Conservation (phyloP, 2,113 vertebrate species). For the Astatotilapia flaviijosephi region DNA sequence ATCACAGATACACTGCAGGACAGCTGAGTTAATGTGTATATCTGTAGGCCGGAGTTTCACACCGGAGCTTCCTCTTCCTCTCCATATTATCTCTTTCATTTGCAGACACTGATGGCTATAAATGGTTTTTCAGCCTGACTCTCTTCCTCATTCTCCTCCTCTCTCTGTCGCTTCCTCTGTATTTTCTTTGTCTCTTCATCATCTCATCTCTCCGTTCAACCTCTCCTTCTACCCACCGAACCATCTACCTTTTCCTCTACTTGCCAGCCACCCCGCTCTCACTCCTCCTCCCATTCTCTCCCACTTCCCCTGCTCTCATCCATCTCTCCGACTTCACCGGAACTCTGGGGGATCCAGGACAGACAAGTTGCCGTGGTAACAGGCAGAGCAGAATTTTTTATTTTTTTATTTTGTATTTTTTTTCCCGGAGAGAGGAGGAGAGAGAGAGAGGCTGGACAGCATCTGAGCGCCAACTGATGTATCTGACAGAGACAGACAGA, state of each 20-base stretch:
- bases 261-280: background rate
- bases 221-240: slow-evolving; percentile 12
- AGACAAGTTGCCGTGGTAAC: slow-evolving; percentile 77
- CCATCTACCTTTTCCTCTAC: slow-evolving; percentile 26
- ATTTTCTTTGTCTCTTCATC: slow-evolving; percentile 36
- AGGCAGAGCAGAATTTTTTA: slow-evolving; percentile 60
- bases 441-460: slow-evolving; percentile 13
- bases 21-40: background rate
- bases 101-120: slow-evolving; percentile 46
- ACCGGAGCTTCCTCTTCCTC: background rate
- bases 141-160: background rate
- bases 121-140: slow-evolving; percentile 35
- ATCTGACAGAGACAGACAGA: slow-evolving; percentile 49
- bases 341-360: slow-evolving; percentile 74
- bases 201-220: slow-evolving; percentile 6
- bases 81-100: slow-evolving; percentile 13
- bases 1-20: background rate
- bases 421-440: background rate
- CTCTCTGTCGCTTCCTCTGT: background rate
- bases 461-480: slow-evolving; percentile 25
- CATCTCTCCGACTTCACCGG: slow-evolving; percentile 63
- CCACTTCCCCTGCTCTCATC: slow-evolving; percentile 57
- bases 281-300: slow-evolving; percentile 6
- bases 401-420: background rate
- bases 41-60: background rate